Conservation (phyloP, 2,113 vertebrate species). For the Alethe diademata region DNA sequence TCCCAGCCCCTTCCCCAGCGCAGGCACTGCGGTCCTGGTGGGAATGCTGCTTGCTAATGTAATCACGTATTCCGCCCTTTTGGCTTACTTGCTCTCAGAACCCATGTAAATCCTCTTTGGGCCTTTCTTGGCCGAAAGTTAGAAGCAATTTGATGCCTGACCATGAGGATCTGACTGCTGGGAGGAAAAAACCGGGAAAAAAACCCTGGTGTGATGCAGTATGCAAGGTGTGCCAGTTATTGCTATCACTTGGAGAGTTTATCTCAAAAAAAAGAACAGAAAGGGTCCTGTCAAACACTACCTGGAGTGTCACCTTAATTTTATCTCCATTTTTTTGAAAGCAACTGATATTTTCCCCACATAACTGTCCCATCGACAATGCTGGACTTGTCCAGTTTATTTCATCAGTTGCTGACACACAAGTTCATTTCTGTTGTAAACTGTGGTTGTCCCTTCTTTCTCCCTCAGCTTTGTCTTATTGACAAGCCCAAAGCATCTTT, state of each 20-base stretch:
- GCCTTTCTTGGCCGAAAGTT: not conserved
- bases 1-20: not conserved
- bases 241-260: not conserved
- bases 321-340: not conserved
- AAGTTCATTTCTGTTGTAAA: not conserved
- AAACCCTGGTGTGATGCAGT: not conserved
- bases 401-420: not conserved
- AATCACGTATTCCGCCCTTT: not conserved
- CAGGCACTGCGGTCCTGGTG: not conserved
- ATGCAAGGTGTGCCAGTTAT: not conserved
- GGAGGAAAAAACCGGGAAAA: accelerated
- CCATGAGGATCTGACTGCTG: not conserved
- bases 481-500: not conserved
- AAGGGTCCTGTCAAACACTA: not conserved
- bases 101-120: not conserved
- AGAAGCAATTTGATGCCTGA: not conserved
- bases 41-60: not conserved
- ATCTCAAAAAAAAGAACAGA: not conserved
- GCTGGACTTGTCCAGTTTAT: not conserved
- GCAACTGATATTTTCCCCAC: not conserved
- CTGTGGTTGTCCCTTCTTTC: not conserved
- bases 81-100: not conserved
- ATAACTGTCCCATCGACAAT: not conserved
- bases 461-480: not conserved
- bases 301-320: not conserved